Evolutionary conservation across 2,888 invertebrate genomes (phyloP).

Genomic region (Noctua janthe): DNA sequence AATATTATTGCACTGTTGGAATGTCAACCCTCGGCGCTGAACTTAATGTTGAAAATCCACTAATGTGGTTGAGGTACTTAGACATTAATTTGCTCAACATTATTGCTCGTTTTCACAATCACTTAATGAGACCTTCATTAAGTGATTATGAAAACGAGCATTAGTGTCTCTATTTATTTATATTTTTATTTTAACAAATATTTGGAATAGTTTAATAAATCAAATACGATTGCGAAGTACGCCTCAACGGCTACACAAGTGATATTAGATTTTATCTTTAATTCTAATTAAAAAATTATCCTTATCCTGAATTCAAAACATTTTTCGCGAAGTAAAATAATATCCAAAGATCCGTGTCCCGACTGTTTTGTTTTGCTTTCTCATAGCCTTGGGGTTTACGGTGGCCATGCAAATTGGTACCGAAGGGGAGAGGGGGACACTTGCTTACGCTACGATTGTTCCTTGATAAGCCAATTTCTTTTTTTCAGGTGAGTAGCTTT

Average conservation of each 20-base stretch:
- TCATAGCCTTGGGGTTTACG: slow-evolving; percentile 53
- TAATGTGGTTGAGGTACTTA: too few relatives aligned
- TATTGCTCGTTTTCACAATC: too few relatives aligned
- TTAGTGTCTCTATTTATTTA: too few relatives aligned
- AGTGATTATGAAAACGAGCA: too few relatives aligned
- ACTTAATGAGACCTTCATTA: too few relatives aligned
- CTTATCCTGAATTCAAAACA: not conserved
- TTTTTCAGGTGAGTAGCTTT: slow-evolving; percentile 57
- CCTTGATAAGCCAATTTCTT: slow-evolving; percentile 59
- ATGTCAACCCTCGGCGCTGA: too few relatives aligned
- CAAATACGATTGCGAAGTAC: too few relatives aligned
- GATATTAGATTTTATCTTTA: not conserved
- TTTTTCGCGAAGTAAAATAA: slow-evolving; percentile 36
- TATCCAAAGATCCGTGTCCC: slow-evolving; percentile 29
- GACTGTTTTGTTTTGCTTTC: slow-evolving; percentile 53
- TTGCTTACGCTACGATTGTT: slow-evolving; percentile 66
- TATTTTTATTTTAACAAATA: too few relatives aligned
- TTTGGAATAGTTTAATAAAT: too few relatives aligned
- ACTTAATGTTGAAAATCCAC: too few relatives aligned
- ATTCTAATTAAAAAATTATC: slow-evolving; percentile 21
- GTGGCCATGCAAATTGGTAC: slow-evolving; percentile 66
- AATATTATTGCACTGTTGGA: too few relatives aligned
- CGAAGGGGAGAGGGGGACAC: slow-evolving; percentile 44
- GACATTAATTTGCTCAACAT: too few relatives aligned
- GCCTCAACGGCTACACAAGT: not conserved